Evolutionary conservation across 2,888 invertebrate genomes (phyloP), one percentile per base, ranked within the genome.

Genomic region (Caenorhabditis sp.): DNA sequence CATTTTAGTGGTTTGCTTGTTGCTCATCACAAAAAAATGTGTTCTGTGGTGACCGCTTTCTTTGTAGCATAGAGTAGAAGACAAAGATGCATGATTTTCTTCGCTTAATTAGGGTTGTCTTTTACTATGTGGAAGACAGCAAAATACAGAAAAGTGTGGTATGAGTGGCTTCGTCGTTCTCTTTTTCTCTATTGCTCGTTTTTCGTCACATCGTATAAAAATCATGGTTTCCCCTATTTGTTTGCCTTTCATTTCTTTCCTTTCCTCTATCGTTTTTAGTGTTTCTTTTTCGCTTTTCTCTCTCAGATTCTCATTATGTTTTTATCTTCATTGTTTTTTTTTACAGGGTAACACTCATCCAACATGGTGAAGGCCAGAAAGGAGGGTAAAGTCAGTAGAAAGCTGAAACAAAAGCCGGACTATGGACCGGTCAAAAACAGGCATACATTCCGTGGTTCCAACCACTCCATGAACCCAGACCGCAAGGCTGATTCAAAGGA

Each of bases 381-480:
- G 63, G 85, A 80, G 28, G 87, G 87, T 81, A 85, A 86, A 80
- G 84, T 82, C 59, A 87, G 85, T 80, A 82, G 31, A 51, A 87
- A 87, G 85, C 84, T 87, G 76, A 86, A 87, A 63, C 86, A 86
- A 66, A 86, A 86, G 38, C 83, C 86, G 28, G 74, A 86, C 64
- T 85, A 87, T 82, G 86, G 86, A 47, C 86, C 86, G 68, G 86
- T 86, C 19, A 87, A 86, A 35, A 87, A 87, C 68, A 51, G 85
- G 12, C 87, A 87, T 31, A 87, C 87, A 26, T 85, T 88, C 75
- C 84, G 85, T 41, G 95, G 95, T 91, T 96, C 96, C 44, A 95
- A 95, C 44, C 97, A 97, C 93, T 97, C 97, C 74, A 96, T 98
- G 96, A 98, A 98, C 93, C 97, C 97, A 26, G 97, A 69, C 94